phyloP scores from a whole-genome alignment of 2,888 invertebrate genomes.

The Nemotelus pantherinus region DNA sequence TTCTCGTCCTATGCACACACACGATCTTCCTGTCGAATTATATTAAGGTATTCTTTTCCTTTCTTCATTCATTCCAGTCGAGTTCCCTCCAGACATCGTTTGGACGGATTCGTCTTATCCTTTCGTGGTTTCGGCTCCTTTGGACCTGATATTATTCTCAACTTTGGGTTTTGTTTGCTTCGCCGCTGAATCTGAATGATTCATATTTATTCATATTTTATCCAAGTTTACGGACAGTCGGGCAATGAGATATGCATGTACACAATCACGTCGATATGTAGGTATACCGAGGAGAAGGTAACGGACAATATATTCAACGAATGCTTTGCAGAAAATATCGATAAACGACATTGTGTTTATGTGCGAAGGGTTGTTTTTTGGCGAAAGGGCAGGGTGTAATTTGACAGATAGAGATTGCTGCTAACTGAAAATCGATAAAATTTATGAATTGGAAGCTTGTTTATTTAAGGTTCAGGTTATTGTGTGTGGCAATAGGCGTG shows the following conservation, averaged over 20 bases:
- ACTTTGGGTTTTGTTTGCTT: constrained; percentile 48
- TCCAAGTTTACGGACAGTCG: constrained; percentile 44
- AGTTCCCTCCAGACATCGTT: constrained; percentile 21
- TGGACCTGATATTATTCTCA: constrained; percentile 42
- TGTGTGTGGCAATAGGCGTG: too few relatives aligned
- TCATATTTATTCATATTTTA: constrained; percentile 50
- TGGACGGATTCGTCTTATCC: constrained; percentile 37
- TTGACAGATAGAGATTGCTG: not conserved
- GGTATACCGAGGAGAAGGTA: constrained; percentile 14
- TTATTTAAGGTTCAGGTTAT: too few relatives aligned
- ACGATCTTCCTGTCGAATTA: constrained; percentile 38
- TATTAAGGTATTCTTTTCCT: constrained; percentile 23
- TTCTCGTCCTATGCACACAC: constrained; percentile 48
- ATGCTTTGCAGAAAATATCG: constrained; percentile 4
- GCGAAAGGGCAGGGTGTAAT: constrained; percentile 27
- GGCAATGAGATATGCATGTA: constrained; percentile 41
- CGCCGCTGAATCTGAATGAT: constrained; percentile 50
- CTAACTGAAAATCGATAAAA: constrained; percentile 39
- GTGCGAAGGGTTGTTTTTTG: constrained; percentile 20
- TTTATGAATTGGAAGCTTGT: constrained; percentile 32
- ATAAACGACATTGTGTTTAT: constrained; percentile 16
- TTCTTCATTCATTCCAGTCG: not conserved
- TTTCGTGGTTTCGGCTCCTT: constrained; percentile 12
- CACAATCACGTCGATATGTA: constrained; percentile 14
- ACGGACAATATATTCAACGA: constrained; percentile 30